phyloP scores from a whole-genome alignment of 2,113 vertebrate species.

The Alexandromys fortis region DNA sequence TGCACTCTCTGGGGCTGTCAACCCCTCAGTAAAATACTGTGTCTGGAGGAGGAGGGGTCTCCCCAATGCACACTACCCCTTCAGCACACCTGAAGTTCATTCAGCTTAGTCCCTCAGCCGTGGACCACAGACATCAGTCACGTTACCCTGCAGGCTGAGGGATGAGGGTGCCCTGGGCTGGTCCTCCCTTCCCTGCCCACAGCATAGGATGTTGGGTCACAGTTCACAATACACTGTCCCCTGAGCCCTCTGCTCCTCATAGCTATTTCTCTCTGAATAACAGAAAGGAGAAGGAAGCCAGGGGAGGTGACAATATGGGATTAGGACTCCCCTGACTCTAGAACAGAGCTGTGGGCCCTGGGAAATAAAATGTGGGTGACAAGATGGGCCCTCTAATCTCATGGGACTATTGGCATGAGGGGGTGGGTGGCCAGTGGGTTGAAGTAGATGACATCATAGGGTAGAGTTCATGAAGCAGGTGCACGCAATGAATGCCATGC shows the following conservation, averaged over 20 bases:
- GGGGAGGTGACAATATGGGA: accelerated
- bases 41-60: not conserved
- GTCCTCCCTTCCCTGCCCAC: accelerated
- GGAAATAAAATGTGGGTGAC: not conserved
- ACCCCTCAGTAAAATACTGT: not conserved
- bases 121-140: not conserved
- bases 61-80: not conserved
- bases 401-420: not conserved
- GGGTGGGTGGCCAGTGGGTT: not conserved
- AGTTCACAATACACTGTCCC: not conserved
- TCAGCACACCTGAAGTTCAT: not conserved
- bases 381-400: not conserved
- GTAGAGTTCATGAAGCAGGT: too few species aligned
- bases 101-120: not conserved
- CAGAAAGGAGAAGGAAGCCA: accelerated
- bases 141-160: not conserved
- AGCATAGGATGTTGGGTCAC: accelerated
- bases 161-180: not conserved
- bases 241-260: not conserved
- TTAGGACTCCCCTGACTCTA: too few species aligned
- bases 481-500: accelerated
- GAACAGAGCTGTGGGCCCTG: not conserved
- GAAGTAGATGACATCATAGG: accelerated
- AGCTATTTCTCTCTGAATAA: not conserved
- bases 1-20: not conserved